A percentile compares a stretch with the other conserved stretches of the same genome.
phyloP scores from a whole-genome alignment of 1,140 invertebrate genomes.

The Pseudomyrmex pallidus region DNA sequence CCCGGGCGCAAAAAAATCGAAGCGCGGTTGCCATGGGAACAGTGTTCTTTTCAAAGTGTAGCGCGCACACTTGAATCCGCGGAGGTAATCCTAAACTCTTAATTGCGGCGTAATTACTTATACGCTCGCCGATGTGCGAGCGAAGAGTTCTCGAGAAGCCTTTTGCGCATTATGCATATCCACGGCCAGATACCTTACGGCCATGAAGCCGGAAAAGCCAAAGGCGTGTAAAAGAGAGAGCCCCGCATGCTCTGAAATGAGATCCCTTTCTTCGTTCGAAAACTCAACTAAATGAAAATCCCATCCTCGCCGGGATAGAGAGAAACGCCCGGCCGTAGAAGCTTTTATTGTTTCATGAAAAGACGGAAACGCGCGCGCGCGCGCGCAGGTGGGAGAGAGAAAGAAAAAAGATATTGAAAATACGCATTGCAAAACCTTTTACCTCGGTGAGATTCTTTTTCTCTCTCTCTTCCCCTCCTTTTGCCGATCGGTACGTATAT shows the following conservation, averaged over 20 bases:
- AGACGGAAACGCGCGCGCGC: constrained; percentile 15
- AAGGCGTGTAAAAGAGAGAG: constrained; percentile 78
- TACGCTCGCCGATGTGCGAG: constrained; percentile 69
- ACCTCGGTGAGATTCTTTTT: background rate
- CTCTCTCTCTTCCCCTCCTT: background rate
- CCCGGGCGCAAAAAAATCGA: background rate
- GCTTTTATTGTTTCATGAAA: constrained; percentile 78
- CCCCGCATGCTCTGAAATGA: constrained; percentile 76
- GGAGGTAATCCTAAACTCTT: constrained; percentile 56
- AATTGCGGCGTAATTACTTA: constrained; percentile 78
- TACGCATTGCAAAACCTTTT: constrained; percentile 54
- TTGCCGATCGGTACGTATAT: constrained; percentile 34
- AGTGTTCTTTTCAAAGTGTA: constrained; percentile 8
- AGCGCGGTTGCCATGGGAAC: constrained; percentile 10
- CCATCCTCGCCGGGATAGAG: constrained; percentile 49
- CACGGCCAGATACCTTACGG: constrained; percentile 75
- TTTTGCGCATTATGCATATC: constrained; percentile 77
- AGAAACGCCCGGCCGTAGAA: constrained; percentile 67
- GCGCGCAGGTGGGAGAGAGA: background rate
- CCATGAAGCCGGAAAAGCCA: constrained; percentile 76
- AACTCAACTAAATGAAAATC: constrained; percentile 81
- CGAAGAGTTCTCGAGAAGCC: constrained; percentile 66
- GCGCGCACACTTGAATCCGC: background rate
- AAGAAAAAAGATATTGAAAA: constrained; percentile 55
- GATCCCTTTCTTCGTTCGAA: constrained; percentile 80